Conservation (phyloP, 37 sponge, comb jelly and placozoan species). For the Spongilla lacustris region DNA sequence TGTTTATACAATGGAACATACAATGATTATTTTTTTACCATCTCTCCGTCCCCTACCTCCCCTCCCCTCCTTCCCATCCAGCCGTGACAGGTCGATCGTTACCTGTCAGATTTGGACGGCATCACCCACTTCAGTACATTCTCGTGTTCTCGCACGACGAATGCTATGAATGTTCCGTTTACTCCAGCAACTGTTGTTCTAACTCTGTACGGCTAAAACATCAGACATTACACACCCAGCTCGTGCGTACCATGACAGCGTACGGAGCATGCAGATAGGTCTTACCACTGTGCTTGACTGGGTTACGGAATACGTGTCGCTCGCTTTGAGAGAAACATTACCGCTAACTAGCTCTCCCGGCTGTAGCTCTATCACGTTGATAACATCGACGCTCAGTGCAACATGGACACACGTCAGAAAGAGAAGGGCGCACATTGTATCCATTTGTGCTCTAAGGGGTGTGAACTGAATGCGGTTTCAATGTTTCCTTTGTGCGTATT, state of each 20-base stretch:
- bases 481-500: too few relatives aligned
- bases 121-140: background rate
- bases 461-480: too few relatives aligned
- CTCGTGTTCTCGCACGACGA: background rate
- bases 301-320: background rate
- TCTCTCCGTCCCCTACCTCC: too few relatives aligned
- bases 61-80: too few relatives aligned
- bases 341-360: background rate
- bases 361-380: background rate
- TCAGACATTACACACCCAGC: background rate
- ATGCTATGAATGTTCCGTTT: background rate
- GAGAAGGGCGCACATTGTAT: background rate
- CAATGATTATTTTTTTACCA: too few relatives aligned
- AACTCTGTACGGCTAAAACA: background rate
- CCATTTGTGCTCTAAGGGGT: too few relatives aligned
- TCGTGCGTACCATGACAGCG: too few relatives aligned
- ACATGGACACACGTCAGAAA: background rate
- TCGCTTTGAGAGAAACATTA: background rate
- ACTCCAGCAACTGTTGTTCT: background rate
- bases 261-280: too few relatives aligned
- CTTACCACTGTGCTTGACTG: background rate
- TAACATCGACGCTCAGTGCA: background rate
- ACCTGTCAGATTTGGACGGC: background rate
- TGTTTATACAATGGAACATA: too few relatives aligned
- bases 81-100: too few relatives aligned